Percentiles rank a stretch among this genome's conserved stretches.
These are phyloP conservation scores for Phthorimaea operculella DNA, from an alignment of 1,140 invertebrate species.

Conservation along the genomic window DNA sequence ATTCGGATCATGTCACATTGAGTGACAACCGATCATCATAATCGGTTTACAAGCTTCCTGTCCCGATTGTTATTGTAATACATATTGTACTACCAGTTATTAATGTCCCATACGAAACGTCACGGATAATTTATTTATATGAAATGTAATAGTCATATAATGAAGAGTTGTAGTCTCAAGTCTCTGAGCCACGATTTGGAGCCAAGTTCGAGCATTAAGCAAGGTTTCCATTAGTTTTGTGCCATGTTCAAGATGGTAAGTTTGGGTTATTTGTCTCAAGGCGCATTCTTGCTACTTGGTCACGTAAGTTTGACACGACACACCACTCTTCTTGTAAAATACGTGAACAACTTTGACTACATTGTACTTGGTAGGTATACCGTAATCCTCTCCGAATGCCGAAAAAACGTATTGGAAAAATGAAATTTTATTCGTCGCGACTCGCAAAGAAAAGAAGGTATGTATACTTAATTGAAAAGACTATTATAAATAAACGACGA, in stretches of 20 bases:
- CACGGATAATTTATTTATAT: conserved; percentile 26
- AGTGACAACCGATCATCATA: conserved; percentile 52
- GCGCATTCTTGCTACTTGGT: not conserved
- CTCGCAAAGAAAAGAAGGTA: too few species aligned
- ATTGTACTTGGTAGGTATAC: too few species aligned
- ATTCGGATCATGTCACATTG: conserved; percentile 47
- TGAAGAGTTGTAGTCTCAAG: conserved; percentile 8
- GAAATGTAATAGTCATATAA: conserved; percentile 4
- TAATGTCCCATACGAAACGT: conserved; percentile 42
- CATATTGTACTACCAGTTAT: conserved; percentile 55
- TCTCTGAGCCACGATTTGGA: conserved; percentile 8
- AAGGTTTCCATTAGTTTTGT: conserved; percentile 12
- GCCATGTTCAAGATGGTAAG: conserved; percentile 5
- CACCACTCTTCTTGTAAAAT: too few species aligned
- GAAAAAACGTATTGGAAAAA: too few species aligned
- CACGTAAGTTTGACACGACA: too few species aligned
- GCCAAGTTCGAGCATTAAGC: conserved; percentile 12
- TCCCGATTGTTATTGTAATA: conserved; percentile 54
- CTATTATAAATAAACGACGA: too few species aligned
- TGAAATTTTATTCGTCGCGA: too few species aligned
- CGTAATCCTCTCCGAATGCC: too few species aligned
- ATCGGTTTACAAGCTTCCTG: conserved; percentile 56
- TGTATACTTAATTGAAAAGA: too few species aligned
- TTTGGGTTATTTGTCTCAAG: conserved; percentile 11
- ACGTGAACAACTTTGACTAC: too few species aligned